These are phyloP conservation scores for Drosophila pectinifera DNA, from an alignment of 1,140 invertebrate species.

Conservation along the genomic window DNA sequence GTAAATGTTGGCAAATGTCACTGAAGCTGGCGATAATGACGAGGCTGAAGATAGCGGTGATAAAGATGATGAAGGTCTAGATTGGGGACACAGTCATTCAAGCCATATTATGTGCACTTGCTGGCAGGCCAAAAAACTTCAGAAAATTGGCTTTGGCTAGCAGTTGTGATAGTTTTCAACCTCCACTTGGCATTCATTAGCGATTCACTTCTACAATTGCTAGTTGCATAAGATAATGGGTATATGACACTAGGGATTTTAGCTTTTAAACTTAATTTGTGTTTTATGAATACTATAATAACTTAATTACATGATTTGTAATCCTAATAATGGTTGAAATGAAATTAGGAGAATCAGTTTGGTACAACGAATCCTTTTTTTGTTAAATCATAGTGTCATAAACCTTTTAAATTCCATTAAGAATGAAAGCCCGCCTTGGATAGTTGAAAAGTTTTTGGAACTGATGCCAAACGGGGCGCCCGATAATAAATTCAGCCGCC, in stretches of 20 bases:
- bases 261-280: neutral
- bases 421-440: constrained; percentile 30
- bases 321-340: no score
- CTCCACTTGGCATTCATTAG: constrained; percentile 72
- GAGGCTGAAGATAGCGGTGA: neutral
- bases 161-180: constrained; percentile 20
- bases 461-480: constrained; percentile 72
- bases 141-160: constrained; percentile 72
- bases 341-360: no score
- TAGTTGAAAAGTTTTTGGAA: constrained; percentile 79
- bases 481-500: constrained; percentile 77
- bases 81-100: constrained; percentile 3
- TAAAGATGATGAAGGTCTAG: neutral
- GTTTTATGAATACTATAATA: no score
- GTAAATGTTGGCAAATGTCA: constrained; percentile 69
- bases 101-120: constrained; percentile 64
- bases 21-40: constrained; percentile 18
- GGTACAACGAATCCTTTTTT: no score
- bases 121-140: constrained; percentile 65
- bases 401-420: neutral
- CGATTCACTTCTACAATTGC: constrained; percentile 69
- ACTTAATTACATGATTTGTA: no score
- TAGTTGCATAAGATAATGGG: constrained; percentile 61
- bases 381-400: constrained; percentile 6
- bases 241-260: neutral